These are phyloP conservation scores for Gymnodraco acuticeps DNA, from an alignment of 2,797 vertebrate genomes.

Conservation along the genomic window DNA sequence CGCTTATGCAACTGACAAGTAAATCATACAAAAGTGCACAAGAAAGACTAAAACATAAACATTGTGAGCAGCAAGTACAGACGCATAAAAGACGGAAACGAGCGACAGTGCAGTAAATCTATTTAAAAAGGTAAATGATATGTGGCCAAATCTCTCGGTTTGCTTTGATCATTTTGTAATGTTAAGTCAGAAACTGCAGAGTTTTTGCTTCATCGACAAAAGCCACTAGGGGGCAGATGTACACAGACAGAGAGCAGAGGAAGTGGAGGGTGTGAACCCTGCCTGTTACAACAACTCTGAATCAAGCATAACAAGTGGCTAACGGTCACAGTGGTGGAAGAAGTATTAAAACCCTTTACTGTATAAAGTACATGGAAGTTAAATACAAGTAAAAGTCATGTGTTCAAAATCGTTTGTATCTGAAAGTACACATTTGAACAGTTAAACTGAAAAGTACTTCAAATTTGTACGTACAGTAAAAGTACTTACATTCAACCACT, in stretches of 20 bases:
- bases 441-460: not conserved
- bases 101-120: not conserved
- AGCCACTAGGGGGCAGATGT: slow-evolving; percentile 71
- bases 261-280: slow-evolving; percentile 50
- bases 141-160: slow-evolving; percentile 9
- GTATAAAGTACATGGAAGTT: not conserved
- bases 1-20: slow-evolving; percentile 44
- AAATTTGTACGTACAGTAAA: not conserved
- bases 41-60: slow-evolving; percentile 26
- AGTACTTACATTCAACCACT: not conserved
- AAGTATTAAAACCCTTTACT: not conserved
- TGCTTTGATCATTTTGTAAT: slow-evolving; percentile 6
- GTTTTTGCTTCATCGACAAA: slow-evolving; percentile 1
- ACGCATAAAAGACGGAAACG: slow-evolving; percentile 3
- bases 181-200: slow-evolving; percentile 24
- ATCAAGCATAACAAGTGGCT: slow-evolving; percentile 9
- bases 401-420: not conserved
- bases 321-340: not conserved
- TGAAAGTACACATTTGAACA: slow-evolving; percentile 4
- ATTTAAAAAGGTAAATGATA: not conserved
- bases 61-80: slow-evolving; percentile 17
- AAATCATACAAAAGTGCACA: slow-evolving; percentile 23
- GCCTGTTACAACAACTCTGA: slow-evolving; percentile 18
- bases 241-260: slow-evolving; percentile 46
- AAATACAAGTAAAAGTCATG: not conserved